These are phyloP conservation scores for Tapera naevia DNA, from an alignment of 2,797 vertebrate genomes.

Conservation along the genomic window DNA sequence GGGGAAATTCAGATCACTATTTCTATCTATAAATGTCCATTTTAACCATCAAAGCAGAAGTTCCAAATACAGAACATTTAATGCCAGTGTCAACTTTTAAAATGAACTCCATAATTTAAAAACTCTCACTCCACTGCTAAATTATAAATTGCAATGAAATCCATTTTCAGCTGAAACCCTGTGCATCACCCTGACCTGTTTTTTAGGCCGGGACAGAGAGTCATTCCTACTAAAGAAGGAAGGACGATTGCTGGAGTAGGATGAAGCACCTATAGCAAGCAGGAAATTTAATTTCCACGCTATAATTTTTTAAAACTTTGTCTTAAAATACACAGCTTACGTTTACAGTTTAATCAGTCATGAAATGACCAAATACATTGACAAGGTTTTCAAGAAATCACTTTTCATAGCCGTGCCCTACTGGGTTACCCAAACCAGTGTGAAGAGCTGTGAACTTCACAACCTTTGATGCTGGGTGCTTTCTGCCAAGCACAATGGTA, in stretches of 20 bases:
- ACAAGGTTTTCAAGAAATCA: neutral
- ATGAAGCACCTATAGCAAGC: neutral
- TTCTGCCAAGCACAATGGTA: neutral
- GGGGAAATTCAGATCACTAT: slow-evolving; percentile 53
- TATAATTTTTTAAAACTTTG: neutral
- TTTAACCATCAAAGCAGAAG: slow-evolving; percentile 21
- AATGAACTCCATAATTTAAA: slow-evolving; percentile 36
- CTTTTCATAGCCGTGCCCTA: neutral
- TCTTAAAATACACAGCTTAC: neutral
- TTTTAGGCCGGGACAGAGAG: neutral
- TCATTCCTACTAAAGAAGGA: neutral
- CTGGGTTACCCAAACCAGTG: neutral
- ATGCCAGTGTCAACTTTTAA: slow-evolving; percentile 12
- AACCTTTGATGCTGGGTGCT: neutral
- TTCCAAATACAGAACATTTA: slow-evolving; percentile 29
- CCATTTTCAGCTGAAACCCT: neutral
- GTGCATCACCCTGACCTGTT: neutral
- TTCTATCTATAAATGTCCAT: slow-evolving; percentile 28
- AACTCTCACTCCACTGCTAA: neutral
- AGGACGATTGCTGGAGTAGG: neutral
- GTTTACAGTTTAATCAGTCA: neutral
- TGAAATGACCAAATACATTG: neutral
- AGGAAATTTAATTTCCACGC: neutral
- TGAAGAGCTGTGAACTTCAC: neutral
- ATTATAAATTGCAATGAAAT: slow-evolving; percentile 15